Percentiles rank a stretch among this genome's conserved stretches.
phyloP scores from a whole-genome alignment of 1,140 invertebrate genomes.

The Leptopilina clavipes region DNA sequence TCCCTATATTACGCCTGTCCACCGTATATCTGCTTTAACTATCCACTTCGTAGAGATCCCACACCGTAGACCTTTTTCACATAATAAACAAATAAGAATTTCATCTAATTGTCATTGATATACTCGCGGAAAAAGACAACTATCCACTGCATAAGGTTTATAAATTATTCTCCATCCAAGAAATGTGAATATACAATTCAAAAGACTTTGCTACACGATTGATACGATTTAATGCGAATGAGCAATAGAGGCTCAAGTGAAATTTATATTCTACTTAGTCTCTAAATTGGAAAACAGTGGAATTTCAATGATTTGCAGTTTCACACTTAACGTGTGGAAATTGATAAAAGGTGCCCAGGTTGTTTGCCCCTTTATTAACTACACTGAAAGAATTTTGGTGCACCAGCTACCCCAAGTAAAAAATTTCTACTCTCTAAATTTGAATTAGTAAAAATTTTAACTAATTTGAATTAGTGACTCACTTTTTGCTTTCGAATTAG shows the following conservation, averaged over 20 bases:
- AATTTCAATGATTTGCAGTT: no score
- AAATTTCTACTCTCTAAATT: no score
- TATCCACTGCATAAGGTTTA: conserved; percentile 15
- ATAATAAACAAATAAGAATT: conserved; percentile 63
- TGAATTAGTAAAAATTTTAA: no score
- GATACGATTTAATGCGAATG: neutral
- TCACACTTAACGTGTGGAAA: no score
- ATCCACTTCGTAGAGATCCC: conserved; percentile 63
- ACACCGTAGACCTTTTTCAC: conserved; percentile 56
- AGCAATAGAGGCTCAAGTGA: neutral
- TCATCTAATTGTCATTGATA: conserved; percentile 64
- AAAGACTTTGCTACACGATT: neutral
- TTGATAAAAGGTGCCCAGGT: no score
- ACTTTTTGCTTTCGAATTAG: no score
- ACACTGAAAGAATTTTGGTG: no score
- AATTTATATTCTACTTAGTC: no score
- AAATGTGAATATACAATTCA: neutral
- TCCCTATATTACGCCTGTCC: conserved; percentile 70
- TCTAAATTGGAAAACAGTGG: no score
- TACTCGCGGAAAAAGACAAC: conserved; percentile 48
- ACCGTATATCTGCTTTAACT: conserved; percentile 72
- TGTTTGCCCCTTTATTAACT: no score
- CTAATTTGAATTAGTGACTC: no score
- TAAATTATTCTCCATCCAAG: neutral
- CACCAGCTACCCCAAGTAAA: no score